Base-by-base conservation (phyloP, 1,140 invertebrate species). In the Atta cephalotes region DNA sequence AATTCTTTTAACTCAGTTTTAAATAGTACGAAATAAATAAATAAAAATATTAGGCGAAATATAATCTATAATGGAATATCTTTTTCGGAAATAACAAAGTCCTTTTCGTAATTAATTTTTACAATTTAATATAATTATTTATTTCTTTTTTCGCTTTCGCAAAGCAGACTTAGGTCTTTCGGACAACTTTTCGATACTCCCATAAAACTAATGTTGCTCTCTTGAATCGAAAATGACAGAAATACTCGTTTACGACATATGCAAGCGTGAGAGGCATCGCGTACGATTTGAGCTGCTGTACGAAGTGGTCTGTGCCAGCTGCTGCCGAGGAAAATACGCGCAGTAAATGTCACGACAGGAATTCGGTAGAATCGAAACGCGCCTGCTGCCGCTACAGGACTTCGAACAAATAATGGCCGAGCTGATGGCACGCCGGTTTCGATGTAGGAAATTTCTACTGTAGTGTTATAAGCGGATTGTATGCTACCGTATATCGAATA, bases 341-440 rank as follows among this genome's bases (percentile, higher is more conserved):
- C 88, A 39, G 62, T 87, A 90, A 90, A 90, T 63, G 89, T 89
- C 85, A 60, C 56, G 78, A 74, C 49, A 56, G 62, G 49, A 79
- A 76, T 58, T 66, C 49, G 51, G 79, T 62, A 53, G 74, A 79
- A 87, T 90, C 66, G 88, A 86, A 72, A 86, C 65, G 78, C 58
- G 84, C 39, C 58, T 74, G 66, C 71, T n/a, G 35, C 51, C 45
- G 10, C 49, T 82, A 18, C 66, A 79, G 72, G 63, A 76, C 79
- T 87, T 71, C 35, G 62, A 51, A 74, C 63, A 49, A 74, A 89
- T 88, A 89, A 89, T 70, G 21, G 62, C 45, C 74, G 58, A 49
- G 45, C 25, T 21, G 60, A 78, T 28, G 72, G 60, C 21, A 65
- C 58, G 56, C 45, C 66, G n/a, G 16, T 49, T 71, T 62, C 28